These are phyloP conservation scores for Caenorhabditis sp. DNA, from an alignment of 2,888 invertebrate species.

Conservation along the genomic window DNA sequence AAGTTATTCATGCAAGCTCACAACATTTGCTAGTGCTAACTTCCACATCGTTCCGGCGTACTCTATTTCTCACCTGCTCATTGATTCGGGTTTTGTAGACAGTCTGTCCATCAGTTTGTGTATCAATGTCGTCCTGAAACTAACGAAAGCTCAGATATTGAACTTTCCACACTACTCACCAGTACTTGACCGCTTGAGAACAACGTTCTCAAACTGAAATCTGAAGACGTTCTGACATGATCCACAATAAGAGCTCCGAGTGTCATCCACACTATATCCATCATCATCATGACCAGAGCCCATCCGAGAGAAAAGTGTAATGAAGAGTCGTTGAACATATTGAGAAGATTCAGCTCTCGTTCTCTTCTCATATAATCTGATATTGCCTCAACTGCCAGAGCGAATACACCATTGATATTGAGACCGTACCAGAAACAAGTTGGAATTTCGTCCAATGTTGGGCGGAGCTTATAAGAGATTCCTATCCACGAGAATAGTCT, in stretches of 20 bases:
- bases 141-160: background rate
- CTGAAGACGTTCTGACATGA: conserved; percentile 51
- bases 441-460: conserved; percentile 54
- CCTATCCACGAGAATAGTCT: conserved; percentile 63
- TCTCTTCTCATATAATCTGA: conserved; percentile 74
- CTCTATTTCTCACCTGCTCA: conserved; percentile 65
- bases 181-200: conserved; percentile 33
- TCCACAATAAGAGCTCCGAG: conserved; percentile 62
- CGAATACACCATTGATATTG: conserved; percentile 65
- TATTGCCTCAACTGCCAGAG: conserved; percentile 65
- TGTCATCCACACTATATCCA: conserved; percentile 75
- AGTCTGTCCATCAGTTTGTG: conserved; percentile 57
- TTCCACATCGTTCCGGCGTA: conserved; percentile 49
- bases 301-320: conserved; percentile 75
- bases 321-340: conserved; percentile 68
- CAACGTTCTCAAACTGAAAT: conserved; percentile 58
- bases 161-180: background rate
- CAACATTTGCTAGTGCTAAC: conserved; percentile 36
- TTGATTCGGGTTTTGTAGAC: conserved; percentile 57
- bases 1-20: conserved; percentile 43
- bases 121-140: conserved; percentile 47
- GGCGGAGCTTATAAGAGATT: conserved; percentile 51
- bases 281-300: conserved; percentile 78
- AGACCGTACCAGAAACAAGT: conserved; percentile 59
- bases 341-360: conserved; percentile 44